phyloP scores from a whole-genome alignment of 2,113 vertebrate genomes.

The Python bivittatus region DNA sequence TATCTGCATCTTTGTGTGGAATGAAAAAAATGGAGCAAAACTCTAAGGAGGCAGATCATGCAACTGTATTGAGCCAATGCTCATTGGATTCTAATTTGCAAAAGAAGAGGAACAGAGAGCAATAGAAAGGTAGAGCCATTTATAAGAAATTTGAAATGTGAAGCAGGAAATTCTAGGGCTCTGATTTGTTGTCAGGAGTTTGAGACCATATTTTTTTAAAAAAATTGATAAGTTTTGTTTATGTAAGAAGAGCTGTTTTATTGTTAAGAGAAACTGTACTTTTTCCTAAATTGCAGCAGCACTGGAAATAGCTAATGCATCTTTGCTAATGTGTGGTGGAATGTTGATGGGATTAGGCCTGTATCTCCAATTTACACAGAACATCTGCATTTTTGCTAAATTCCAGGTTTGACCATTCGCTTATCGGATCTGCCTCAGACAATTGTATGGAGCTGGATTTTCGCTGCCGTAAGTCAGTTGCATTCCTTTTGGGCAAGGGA shows the following conservation, averaged over 20 bases:
- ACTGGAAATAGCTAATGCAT: background rate
- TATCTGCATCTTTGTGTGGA: background rate
- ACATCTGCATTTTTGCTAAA: background rate
- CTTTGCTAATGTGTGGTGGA: background rate
- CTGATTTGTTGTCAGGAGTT: background rate
- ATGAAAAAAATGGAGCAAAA: background rate
- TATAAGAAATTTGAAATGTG: background rate
- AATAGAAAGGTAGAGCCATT: background rate
- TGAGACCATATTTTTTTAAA: background rate
- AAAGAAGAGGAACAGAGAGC: background rate
- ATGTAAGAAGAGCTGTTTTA: background rate
- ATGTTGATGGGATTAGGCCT: background rate
- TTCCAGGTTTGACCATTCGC: background rate
- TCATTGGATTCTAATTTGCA: background rate
- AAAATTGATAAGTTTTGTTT: background rate
- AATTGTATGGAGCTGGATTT: background rate
- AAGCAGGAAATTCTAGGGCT: background rate
- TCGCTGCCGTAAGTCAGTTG: background rate
- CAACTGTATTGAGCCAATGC: background rate
- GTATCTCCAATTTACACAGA: background rate
- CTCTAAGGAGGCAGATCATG: background rate
- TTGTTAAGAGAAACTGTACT: background rate
- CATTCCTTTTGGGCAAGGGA: background rate
- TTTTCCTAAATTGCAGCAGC: background rate
- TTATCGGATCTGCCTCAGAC: background rate